Evolutionary conservation across 2,113 vertebrate species (phyloP).

Genomic region (Panurus biarmicus): DNA sequence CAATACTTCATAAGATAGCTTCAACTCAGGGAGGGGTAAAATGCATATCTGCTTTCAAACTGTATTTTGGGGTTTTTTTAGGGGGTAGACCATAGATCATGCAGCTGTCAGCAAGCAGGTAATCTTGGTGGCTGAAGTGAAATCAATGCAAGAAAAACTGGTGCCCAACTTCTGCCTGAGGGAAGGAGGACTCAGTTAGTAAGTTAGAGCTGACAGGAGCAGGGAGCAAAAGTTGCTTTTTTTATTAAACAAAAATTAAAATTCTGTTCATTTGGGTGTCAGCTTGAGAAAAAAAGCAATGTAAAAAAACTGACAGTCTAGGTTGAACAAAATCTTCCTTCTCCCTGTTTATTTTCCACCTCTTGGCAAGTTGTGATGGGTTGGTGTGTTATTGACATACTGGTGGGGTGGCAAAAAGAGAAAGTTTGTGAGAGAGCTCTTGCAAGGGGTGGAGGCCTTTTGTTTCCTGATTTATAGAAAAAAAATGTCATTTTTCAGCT

Average conservation of each 20-base stretch:
- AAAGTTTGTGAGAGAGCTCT: slow-evolving; percentile 14
- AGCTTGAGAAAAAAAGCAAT: neutral
- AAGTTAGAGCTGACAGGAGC: neutral
- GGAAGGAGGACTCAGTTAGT: neutral
- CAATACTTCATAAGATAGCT: slow-evolving; percentile 70
- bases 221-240: neutral
- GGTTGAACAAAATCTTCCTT: neutral
- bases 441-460: slow-evolving; percentile 13
- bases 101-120: slow-evolving; percentile 64
- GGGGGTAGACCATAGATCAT: slow-evolving; percentile 62
- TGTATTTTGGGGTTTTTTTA: neutral
- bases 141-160: slow-evolving; percentile 17
- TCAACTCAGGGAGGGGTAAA: slow-evolving; percentile 59
- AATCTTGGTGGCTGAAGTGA: slow-evolving; percentile 68
- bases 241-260: neutral
- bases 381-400: neutral
- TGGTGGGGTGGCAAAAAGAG: neutral
- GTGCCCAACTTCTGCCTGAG: neutral
- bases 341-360: neutral
- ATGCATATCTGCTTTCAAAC: slow-evolving; percentile 49
- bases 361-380: neutral
- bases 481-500: neutral
- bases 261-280: neutral
- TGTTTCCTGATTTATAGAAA: slow-evolving; percentile 17
- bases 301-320: neutral